These are phyloP conservation scores for Coregonus ussuriensis DNA, from an alignment of 2,797 vertebrate genomes.

Conservation along the genomic window DNA sequence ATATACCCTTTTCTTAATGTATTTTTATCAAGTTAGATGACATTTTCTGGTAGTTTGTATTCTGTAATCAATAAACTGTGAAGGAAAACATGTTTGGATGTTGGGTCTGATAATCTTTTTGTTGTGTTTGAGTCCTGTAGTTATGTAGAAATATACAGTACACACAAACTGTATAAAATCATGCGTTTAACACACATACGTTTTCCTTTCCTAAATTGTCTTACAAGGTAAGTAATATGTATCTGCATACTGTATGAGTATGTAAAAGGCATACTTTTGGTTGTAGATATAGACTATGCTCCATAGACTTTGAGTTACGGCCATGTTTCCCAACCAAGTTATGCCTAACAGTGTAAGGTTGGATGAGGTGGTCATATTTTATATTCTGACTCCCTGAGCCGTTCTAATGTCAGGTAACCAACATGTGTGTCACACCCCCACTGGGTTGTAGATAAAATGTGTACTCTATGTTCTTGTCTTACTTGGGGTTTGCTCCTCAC, in stretches of 20 bases:
- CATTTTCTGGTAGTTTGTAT: conserved; percentile 60
- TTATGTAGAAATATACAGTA: not conserved
- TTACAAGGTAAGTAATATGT: not conserved
- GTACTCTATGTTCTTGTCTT: too few species aligned
- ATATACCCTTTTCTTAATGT: conserved; percentile 26
- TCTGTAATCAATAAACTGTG: conserved; percentile 68
- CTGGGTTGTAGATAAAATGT: too few species aligned
- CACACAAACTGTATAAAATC: not conserved
- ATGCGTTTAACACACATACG: not conserved
- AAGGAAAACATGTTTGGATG: conserved; percentile 43
- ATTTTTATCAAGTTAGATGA: conserved; percentile 49
- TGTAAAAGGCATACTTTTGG: not conserved
- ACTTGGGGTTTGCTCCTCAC: too few species aligned
- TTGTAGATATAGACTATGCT: not conserved
- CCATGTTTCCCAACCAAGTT: not conserved
- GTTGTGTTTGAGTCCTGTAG: not conserved
- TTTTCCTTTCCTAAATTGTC: not conserved
- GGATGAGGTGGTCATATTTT: too few species aligned
- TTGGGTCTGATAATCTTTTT: not conserved
- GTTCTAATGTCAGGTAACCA: not conserved
- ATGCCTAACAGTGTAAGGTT: not conserved
- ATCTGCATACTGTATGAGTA: not conserved
- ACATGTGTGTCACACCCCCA: not conserved
- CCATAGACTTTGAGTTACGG: not conserved
- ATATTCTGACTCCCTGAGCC: not conserved